Conservation (phyloP, 1,140 invertebrate species). For the Temnothorax curvispinosus region DNA sequence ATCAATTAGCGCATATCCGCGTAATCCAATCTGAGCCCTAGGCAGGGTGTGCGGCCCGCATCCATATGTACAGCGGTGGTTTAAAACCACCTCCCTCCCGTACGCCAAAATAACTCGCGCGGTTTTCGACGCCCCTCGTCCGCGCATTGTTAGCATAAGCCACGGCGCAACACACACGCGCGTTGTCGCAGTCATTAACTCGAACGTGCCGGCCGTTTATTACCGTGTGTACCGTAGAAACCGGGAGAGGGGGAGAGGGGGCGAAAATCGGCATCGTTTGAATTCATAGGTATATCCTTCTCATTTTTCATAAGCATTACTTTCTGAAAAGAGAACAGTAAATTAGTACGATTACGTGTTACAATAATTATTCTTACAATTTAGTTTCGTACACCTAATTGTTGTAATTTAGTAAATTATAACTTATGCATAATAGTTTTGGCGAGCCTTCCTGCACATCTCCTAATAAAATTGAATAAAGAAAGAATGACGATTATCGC, state of each 20-base stretch:
- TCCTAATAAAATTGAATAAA: background rate
- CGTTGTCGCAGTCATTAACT: constrained; percentile 52
- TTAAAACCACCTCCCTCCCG: constrained; percentile 66
- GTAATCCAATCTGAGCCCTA: constrained; percentile 78
- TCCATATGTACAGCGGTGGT: constrained; percentile 77
- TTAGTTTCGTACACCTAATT: background rate
- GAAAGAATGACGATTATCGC: background rate
- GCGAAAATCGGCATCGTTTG: constrained; percentile 4
- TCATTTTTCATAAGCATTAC: background rate
- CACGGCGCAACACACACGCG: constrained; percentile 29
- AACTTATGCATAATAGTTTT: background rate
- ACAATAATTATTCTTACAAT: background rate
- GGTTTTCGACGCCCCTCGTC: constrained; percentile 66
- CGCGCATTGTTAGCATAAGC: constrained; percentile 49
- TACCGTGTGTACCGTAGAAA: background rate
- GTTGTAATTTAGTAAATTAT: background rate
- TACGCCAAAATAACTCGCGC: constrained; percentile 71
- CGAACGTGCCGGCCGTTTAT: constrained; percentile 46
- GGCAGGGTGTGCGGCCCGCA: constrained; percentile 66
- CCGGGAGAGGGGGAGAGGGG: background rate
- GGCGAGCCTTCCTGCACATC: background rate
- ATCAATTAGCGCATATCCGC: constrained; percentile 80
- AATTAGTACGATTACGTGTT: background rate
- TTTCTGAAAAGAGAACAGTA: background rate
- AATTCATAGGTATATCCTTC: background rate